A percentile compares a stretch with the other conserved stretches of the same genome.
Evolutionary conservation across 2,797 vertebrate species (phyloP).

Genomic region (Lemur catta): DNA sequence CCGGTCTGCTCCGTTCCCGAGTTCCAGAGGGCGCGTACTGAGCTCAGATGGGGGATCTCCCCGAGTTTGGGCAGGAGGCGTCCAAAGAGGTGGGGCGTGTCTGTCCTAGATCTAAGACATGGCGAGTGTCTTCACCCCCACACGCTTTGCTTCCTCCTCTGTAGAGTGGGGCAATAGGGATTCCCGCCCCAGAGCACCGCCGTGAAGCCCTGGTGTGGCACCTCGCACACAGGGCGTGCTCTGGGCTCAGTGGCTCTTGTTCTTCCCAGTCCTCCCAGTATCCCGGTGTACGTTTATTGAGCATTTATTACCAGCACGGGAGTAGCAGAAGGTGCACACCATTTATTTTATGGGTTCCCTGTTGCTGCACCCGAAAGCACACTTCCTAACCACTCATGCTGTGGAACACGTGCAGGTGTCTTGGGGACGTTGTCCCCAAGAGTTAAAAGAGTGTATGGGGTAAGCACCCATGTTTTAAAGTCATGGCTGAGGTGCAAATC

Average conservation of each 20-base stretch:
- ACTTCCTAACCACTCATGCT: background rate
- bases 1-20: rapidly evolving
- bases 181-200: rapidly evolving
- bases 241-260: no score
- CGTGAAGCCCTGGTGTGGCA: rapidly evolving
- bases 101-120: background rate
- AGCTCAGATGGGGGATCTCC: background rate
- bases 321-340: background rate
- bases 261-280: rapidly evolving
- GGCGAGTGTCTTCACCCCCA: no score
- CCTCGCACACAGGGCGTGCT: rapidly evolving
- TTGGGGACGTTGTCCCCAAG: background rate
- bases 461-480: rapidly evolving
- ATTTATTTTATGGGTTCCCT: rapidly evolving
- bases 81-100: background rate
- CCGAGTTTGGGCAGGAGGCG: background rate
- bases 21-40: no score
- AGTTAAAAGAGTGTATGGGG: rapidly evolving
- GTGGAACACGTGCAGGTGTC: background rate
- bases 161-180: rapidly evolving
- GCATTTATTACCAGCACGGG: rapidly evolving
- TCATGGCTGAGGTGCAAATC: background rate
- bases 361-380: rapidly evolving
- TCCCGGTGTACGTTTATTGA: rapidly evolving
- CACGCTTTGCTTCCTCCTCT: no score